Evolutionary conservation across 2,888 invertebrate genomes (phyloP).

Genomic region (Orchestes rusci): DNA sequence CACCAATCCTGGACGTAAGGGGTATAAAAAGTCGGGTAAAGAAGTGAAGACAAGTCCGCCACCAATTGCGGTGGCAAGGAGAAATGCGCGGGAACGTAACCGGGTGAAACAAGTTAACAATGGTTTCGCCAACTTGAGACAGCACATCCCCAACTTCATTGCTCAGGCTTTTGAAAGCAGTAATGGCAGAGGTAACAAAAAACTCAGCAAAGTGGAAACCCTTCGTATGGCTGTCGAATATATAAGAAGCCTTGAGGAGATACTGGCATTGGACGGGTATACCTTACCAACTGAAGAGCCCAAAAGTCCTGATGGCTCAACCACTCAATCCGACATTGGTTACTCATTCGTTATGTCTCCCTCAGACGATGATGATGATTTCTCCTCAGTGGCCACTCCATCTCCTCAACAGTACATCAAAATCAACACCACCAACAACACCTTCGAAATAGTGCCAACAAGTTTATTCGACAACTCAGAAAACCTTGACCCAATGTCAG

Average conservation of each 20-base stretch:
- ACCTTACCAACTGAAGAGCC: slow-evolving; percentile 28
- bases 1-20: slow-evolving; percentile 40
- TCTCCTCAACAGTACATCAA: slow-evolving; percentile 54
- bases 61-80: slow-evolving; percentile 74
- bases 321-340: slow-evolving; percentile 10
- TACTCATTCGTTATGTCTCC: slow-evolving; percentile 38
- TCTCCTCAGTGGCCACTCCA: slow-evolving; percentile 44
- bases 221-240: slow-evolving; percentile 86
- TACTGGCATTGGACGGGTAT: slow-evolving; percentile 63
- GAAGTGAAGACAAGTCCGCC: slow-evolving; percentile 48
- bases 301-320: slow-evolving; percentile 38
- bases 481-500: slow-evolving; percentile 40
- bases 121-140: slow-evolving; percentile 80
- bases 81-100: slow-evolving; percentile 90
- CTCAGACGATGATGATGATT: slow-evolving; percentile 48
- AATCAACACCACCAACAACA: slow-evolving; percentile 52
- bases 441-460: slow-evolving; percentile 56
- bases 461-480: slow-evolving; percentile 58
- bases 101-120: slow-evolving; percentile 89
- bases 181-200: slow-evolving; percentile 62
- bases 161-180: slow-evolving; percentile 61
- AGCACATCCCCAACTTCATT: slow-evolving; percentile 79
- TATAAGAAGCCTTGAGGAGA: slow-evolving; percentile 70
- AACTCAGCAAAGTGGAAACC: slow-evolving; percentile 83
- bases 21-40: slow-evolving; percentile 35